Evolutionary conservation across 2,888 invertebrate species (phyloP).

Genomic region (Ophion ventricosus): DNA sequence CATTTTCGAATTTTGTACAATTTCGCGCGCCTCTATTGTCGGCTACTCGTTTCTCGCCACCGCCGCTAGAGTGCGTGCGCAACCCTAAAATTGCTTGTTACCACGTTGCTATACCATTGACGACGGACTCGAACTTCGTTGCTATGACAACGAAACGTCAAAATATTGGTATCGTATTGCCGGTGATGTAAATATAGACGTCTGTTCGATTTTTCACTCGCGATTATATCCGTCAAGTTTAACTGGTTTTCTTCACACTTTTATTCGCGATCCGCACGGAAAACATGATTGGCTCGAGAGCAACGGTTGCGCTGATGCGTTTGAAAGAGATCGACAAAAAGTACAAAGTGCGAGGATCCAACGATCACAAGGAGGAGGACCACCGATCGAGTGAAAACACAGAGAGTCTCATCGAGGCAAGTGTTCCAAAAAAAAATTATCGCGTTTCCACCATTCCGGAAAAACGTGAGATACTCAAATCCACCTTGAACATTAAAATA

Average conservation of each 20-base stretch:
- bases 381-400: conserved; percentile 67
- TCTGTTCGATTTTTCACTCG: neutral
- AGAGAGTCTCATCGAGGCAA: conserved; percentile 64
- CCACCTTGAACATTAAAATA: conserved; percentile 69
- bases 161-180: conserved; percentile 17
- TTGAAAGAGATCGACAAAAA: conserved; percentile 78
- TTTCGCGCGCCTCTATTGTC: neutral
- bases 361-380: conserved; percentile 54
- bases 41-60: neutral
- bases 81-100: neutral
- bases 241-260: neutral
- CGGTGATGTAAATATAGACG: neutral
- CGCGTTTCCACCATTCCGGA: neutral
- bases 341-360: conserved; percentile 71
- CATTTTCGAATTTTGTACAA: neutral
- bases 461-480: conserved; percentile 46
- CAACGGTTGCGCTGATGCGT: conserved; percentile 74
- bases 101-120: too few species aligned
- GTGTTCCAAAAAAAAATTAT: conserved; percentile 14
- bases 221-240: neutral
- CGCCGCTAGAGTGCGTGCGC: conserved; percentile 3
- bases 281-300: conserved; percentile 75
- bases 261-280: neutral
- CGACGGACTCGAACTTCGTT: conserved; percentile 8
- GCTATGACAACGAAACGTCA: conserved; percentile 43